These are phyloP conservation scores for Lissonota sp. DNA, from an alignment of 2,888 invertebrate species.

Conservation along the genomic window DNA sequence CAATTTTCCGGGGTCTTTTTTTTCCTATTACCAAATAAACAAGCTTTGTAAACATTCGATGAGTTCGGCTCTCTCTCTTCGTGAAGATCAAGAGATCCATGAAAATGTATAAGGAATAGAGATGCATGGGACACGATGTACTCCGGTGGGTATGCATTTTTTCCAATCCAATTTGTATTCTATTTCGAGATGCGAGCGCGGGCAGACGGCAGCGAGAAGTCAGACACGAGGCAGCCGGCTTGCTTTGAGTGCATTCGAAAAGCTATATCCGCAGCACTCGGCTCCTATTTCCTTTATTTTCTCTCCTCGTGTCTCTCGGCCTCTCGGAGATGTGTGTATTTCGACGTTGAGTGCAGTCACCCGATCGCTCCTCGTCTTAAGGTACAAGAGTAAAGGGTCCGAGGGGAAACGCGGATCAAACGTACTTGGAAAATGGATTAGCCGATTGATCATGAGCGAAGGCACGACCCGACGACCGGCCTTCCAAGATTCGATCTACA, in stretches of 20 bases:
- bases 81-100: constrained; percentile 30
- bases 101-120: neutral
- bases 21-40: no score
- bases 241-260: constrained; percentile 61
- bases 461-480: no score
- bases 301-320: neutral
- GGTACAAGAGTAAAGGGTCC: constrained; percentile 30
- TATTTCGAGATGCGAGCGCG: constrained; percentile 61
- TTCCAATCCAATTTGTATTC: constrained; percentile 66
- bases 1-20: no score
- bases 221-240: constrained; percentile 64
- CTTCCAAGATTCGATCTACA: no score
- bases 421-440: constrained; percentile 39
- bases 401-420: constrained; percentile 13
- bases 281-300: constrained; percentile 22
- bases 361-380: constrained; percentile 44
- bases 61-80: constrained; percentile 9
- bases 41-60: neutral
- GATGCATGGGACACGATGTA: constrained; percentile 44
- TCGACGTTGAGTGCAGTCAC: constrained; percentile 54
- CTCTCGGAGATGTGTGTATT: constrained; percentile 21
- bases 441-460: neutral
- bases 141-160: constrained; percentile 49
- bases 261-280: constrained; percentile 38
- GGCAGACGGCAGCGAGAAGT: constrained; percentile 48